Base-by-base conservation (phyloP, 2,797 vertebrate species). In the Sebastes baramenuke region DNA sequence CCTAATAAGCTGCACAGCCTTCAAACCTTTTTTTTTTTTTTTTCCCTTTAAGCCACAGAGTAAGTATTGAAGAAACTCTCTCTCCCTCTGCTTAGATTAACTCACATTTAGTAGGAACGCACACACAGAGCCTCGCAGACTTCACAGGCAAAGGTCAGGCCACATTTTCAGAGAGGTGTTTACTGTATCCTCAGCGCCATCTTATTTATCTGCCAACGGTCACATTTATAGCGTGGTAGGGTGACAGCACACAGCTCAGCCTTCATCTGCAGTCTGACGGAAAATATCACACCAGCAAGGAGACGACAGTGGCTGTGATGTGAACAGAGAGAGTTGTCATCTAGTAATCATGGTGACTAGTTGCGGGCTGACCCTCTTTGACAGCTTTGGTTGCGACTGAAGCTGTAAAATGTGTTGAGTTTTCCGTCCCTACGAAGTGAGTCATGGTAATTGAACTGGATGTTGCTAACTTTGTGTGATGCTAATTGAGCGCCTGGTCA, bases 401-500 rank as follows among this genome's bases (percentile, higher is more conserved):
- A 87, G 81, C 52, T 22, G 68, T 38, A 60, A 83, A 77, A 73
- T 27, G 24, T 68, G 58, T 30, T 1, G 1, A 14, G 49, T 67
- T 54, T 61, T 68, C 55, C 60, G 7, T 38, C 36, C 36, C 27
- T 6, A 22, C 49, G 64, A 70, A 74, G 34, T 0, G 5, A 79
- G 32, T 54, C 13, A 7, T 30, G 29, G 10, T 58, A 78, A 82
- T 64, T 64, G 49, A 78, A 54, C 36, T 72, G 58, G 22, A 59
- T 55, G 56, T 18, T 1, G 11, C 52, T 80, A 59, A 80, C 71
- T 72, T 88, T 78, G 80, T 81, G 59, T 60, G 62, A 83, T 85
- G 61, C 85, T 85, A 86, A 90, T 77, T 81, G 81, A 5, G 6
- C 3, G 22, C 67, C 72, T 80, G 79, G 82, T 79, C 74, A 32